Evolutionary conservation across 2,113 vertebrate genomes (phyloP), one percentile per base, ranked within the genome.

Genomic region (Coreoperca whiteheadi): DNA sequence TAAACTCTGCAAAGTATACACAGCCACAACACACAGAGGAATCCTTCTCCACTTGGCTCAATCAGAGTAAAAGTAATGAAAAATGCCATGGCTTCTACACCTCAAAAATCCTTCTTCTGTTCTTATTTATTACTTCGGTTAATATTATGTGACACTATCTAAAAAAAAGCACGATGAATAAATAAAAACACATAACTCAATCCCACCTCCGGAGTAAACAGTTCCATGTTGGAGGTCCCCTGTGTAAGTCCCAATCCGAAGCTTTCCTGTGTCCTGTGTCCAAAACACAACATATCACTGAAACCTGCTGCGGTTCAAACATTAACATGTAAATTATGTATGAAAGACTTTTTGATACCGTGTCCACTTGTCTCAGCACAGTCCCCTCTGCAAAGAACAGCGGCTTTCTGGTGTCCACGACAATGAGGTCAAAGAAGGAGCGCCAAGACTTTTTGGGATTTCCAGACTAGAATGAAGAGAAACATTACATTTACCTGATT

Each of bases 341-440:
- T 2, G 1, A 72, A 4, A 59, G 7, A 15, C 3, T 41, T 34
- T 61, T 30, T 43, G 82, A 64, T 87, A 97, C 97, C 72, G 84
- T 96, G 94, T 96, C 95, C 23, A 98, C 96, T 92, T 97, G 96
- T 86, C 97, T 96, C 74, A 97, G 94, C 48, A 97, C 96, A 0
- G 94, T 97, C 30, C 96, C 97, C 43, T 96, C 96, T 0, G 86
- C 95, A 1, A 98, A 98, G 89, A 97, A 97, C 74, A 93, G 79
- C 0, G 97, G 96, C 76, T 98, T 98, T 75, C 91, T 94, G 0
- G 96, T 96, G 75, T 98, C 97, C 75, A 98, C 97, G 34, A 97
- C 94, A 0, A 96, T 92, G 51, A 97, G 94, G 86, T 97, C 95
- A 0, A 97, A 98, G 80, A 87, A 97, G 56, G 95, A 93, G 16